These are phyloP conservation scores for Tympanuchus pallidicinctus DNA, from an alignment of 2,113 vertebrate species.

Conservation along the genomic window DNA sequence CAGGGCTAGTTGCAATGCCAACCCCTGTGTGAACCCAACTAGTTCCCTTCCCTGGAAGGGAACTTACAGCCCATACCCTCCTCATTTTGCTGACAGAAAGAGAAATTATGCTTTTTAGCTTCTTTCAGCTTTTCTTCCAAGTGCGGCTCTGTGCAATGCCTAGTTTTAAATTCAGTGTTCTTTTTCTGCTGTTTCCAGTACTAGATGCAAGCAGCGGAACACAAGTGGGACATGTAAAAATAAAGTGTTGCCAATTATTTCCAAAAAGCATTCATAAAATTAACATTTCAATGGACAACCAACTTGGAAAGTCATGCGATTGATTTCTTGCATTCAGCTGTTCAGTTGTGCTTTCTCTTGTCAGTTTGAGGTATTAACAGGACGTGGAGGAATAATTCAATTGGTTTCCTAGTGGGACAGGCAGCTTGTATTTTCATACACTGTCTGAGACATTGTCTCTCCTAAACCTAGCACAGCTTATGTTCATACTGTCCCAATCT, in stretches of 20 bases:
- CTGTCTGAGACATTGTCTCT: not conserved
- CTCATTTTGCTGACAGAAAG: too few species aligned
- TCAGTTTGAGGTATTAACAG: not conserved
- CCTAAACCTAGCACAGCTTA: not conserved
- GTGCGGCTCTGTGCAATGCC: too few species aligned
- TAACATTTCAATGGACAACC: not conserved
- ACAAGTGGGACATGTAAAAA: conserved; percentile 73
- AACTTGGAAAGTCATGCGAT: not conserved
- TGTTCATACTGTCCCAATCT: not conserved
- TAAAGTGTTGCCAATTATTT: conserved; percentile 71
- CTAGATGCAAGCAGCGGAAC: conserved; percentile 82
- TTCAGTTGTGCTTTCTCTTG: not conserved
- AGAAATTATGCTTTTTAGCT: too few species aligned
- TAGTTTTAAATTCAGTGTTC: not conserved
- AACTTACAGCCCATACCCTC: too few species aligned
- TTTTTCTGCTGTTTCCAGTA: conserved; percentile 62
- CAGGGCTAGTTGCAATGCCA: too few species aligned
- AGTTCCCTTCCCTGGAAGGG: too few species aligned
- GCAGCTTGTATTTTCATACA: not conserved
- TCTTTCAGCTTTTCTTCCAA: too few species aligned
- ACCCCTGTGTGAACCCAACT: too few species aligned
- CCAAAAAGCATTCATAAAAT: conserved; percentile 34
- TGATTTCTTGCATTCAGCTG: not conserved
- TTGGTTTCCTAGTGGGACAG: not conserved
- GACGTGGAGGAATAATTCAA: not conserved